These are phyloP conservation scores for Cenopis cana DNA, from an alignment of 2,888 invertebrate genomes.

Conservation along the genomic window DNA sequence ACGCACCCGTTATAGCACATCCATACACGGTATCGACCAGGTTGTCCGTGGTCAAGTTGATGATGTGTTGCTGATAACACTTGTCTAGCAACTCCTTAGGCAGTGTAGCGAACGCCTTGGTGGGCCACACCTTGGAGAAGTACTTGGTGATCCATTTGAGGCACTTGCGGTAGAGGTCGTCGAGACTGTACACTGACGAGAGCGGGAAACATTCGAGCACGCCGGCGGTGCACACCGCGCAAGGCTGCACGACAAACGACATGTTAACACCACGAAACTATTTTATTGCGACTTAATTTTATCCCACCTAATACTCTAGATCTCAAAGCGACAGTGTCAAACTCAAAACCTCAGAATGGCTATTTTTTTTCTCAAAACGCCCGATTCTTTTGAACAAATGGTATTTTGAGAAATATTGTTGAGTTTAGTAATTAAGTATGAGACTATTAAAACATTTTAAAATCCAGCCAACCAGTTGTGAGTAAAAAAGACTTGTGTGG, in stretches of 20 bases:
- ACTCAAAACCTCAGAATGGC: no score
- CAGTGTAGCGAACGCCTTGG: slow-evolving; percentile 93
- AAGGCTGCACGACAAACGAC: slow-evolving; percentile 86
- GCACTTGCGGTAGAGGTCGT: slow-evolving; percentile 94
- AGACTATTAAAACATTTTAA: no score
- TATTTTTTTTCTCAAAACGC: no score
- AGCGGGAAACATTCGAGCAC: slow-evolving; percentile 95
- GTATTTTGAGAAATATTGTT: no score
- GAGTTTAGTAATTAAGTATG: no score
- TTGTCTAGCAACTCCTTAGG: slow-evolving; percentile 93
- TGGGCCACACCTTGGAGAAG: slow-evolving; percentile 95
- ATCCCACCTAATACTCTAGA: no score
- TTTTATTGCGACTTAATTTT: not conserved
- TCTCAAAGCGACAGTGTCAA: no score
- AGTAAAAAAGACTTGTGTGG: no score
- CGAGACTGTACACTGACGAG: slow-evolving; percentile 93
- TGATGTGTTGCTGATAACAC: slow-evolving; percentile 92
- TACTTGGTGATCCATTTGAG: slow-evolving; percentile 94
- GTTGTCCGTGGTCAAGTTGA: slow-evolving; percentile 91
- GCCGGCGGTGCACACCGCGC: slow-evolving; percentile 93
- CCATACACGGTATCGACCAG: slow-evolving; percentile 93
- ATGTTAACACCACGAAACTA: not conserved
- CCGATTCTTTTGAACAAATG: no score
- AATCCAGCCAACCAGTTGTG: no score
- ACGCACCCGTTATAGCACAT: slow-evolving; percentile 89